Evolutionary conservation across 2,113 vertebrate genomes (phyloP).

Genomic region (Rhagologus leucostigma): DNA sequence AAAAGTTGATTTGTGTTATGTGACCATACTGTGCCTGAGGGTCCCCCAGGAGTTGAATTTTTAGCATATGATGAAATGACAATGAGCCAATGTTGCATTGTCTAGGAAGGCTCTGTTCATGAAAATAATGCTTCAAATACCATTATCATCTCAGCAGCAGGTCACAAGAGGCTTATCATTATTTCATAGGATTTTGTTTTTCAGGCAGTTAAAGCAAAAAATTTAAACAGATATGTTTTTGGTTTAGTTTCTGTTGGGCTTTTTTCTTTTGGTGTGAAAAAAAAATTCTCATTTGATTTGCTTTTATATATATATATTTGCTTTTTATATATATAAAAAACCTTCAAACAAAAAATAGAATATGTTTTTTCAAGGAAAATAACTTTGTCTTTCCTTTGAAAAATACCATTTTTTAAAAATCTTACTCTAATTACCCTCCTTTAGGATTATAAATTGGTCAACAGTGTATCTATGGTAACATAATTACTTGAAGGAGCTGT

Average conservation of each 20-base stretch:
- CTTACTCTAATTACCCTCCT: neutral
- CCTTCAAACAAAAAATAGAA: neutral
- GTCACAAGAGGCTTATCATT: neutral
- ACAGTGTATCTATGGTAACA: neutral
- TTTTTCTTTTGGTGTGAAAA: neutral
- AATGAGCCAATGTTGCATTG: neutral
- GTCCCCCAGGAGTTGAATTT: neutral
- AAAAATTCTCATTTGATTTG: neutral
- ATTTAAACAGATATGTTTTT: neutral
- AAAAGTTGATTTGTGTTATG: neutral
- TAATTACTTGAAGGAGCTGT: neutral
- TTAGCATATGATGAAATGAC: neutral
- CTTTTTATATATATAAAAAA: rapidly evolving
- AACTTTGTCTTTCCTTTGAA: neutral
- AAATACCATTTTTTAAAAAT: neutral
- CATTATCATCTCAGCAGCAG: conserved; percentile 1
- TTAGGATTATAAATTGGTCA: neutral
- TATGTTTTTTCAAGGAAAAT: neutral
- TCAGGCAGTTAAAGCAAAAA: neutral
- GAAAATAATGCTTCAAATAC: neutral
- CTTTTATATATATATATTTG: neutral
- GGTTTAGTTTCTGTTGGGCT: neutral
- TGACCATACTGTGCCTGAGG: neutral
- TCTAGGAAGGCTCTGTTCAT: neutral
- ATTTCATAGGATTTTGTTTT: neutral